A percentile compares a stretch with the other conserved stretches of the same genome.
Evolutionary conservation across 1,140 invertebrate genomes (phyloP).

Genomic region (Phymastichus coffea): DNA sequence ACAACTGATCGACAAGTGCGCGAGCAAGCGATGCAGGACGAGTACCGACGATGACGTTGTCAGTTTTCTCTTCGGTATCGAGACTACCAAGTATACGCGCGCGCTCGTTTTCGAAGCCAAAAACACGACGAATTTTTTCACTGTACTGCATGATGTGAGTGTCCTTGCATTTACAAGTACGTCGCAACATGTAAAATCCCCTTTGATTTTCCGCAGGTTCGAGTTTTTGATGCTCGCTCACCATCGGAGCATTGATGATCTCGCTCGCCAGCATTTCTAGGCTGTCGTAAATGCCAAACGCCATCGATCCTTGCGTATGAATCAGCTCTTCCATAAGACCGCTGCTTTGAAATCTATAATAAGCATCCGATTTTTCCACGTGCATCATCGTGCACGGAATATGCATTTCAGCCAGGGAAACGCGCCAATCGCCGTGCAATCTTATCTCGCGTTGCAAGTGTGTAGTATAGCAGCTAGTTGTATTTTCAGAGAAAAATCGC

Average conservation of each 20-base stretch:
- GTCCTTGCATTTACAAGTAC: too few species aligned
- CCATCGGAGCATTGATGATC: background rate
- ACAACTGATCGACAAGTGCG: slow-evolving; percentile 20
- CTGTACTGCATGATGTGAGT: too few species aligned
- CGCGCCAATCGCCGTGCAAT: slow-evolving; percentile 23
- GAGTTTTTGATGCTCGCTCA: background rate
- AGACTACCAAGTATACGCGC: too few species aligned
- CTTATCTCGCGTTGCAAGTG: slow-evolving; percentile 21
- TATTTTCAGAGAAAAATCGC: background rate
- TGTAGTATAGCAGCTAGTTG: slow-evolving; percentile 19
- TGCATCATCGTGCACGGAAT: slow-evolving; percentile 27
- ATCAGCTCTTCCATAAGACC: too few species aligned
- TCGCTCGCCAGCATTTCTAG: background rate
- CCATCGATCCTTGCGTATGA: too few species aligned
- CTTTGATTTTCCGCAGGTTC: background rate
- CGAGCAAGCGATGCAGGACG: slow-evolving; percentile 9
- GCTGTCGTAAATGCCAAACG: background rate
- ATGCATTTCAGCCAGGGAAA: slow-evolving; percentile 30
- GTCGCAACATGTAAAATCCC: background rate
- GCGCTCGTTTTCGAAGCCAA: background rate
- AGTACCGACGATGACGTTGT: background rate
- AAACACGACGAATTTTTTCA: background rate
- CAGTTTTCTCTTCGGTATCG: background rate
- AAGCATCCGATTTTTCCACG: background rate
- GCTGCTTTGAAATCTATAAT: too few species aligned